A percentile compares a stretch with the other conserved stretches of the same genome.
Conservation (phyloP, 2,797 vertebrate genomes). For the Eulemur mongoz region DNA sequence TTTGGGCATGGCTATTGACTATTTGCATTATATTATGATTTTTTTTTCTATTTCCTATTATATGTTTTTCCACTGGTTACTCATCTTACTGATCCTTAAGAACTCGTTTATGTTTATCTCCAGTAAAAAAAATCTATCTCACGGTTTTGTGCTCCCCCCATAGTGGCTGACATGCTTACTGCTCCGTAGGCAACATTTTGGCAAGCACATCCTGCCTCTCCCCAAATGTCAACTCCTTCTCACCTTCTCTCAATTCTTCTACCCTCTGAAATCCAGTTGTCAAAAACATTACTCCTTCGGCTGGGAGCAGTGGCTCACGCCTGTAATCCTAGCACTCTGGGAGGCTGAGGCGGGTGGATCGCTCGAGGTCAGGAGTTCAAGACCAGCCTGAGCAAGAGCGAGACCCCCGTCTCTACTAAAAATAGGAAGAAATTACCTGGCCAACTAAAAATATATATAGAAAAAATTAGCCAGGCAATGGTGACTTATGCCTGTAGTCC, state of each 20-base stretch:
- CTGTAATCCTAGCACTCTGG: too few relatives aligned
- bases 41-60: not conserved
- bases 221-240: not conserved
- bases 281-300: not conserved
- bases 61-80: not conserved
- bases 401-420: too few relatives aligned
- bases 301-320: too few relatives aligned
- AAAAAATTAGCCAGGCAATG: too few relatives aligned
- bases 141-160: not conserved
- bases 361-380: too few relatives aligned
- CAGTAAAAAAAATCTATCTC: not conserved
- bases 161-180: too few relatives aligned
- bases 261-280: not conserved
- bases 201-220: not conserved
- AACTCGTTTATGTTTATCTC: not conserved
- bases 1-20: not conserved
- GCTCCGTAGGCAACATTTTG: not conserved
- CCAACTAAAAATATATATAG: too few relatives aligned
- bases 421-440: too few relatives aligned
- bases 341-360: too few relatives aligned
- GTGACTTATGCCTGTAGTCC: too few relatives aligned
- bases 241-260: not conserved
- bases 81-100: not conserved
- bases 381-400: too few relatives aligned
- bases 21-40: not conserved